These are phyloP conservation scores for Meles meles DNA, from an alignment of 2,113 vertebrate species.

Conservation along the genomic window DNA sequence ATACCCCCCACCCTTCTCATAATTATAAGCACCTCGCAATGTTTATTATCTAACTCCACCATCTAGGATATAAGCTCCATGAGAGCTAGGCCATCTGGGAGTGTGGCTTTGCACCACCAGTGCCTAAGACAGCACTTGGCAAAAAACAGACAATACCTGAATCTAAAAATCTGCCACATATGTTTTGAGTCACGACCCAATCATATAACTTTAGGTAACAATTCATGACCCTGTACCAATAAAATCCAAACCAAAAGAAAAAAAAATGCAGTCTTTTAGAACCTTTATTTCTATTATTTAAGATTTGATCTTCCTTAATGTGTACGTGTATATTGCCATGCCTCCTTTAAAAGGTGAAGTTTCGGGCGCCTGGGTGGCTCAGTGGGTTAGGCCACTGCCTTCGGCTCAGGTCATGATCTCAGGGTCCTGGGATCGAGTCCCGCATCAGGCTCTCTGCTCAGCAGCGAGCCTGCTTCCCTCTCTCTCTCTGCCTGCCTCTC, in stretches of 20 bases:
- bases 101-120: neutral
- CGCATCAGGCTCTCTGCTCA: no score
- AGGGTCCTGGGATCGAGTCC: no score
- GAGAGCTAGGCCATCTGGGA: neutral
- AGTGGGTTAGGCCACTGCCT: no score
- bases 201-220: neutral
- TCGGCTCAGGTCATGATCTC: no score
- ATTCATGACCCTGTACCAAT: neutral
- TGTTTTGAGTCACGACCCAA: neutral
- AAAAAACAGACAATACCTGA: neutral
- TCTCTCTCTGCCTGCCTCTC: no score
- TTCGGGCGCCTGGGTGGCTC: no score
- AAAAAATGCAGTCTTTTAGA: neutral
- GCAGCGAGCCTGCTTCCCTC: no score
- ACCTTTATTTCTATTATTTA: constrained; percentile 14
- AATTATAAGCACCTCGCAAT: neutral
- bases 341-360: constrained; percentile 6
- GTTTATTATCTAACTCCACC: neutral
- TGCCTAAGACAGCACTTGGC: neutral
- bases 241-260: neutral
- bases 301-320: neutral
- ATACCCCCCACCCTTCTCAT: neutral
- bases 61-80: neutral
- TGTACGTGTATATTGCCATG: neutral
- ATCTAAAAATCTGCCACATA: neutral